Conservation (phyloP, 2,888 invertebrate genomes). For the Epinotia ramella region DNA sequence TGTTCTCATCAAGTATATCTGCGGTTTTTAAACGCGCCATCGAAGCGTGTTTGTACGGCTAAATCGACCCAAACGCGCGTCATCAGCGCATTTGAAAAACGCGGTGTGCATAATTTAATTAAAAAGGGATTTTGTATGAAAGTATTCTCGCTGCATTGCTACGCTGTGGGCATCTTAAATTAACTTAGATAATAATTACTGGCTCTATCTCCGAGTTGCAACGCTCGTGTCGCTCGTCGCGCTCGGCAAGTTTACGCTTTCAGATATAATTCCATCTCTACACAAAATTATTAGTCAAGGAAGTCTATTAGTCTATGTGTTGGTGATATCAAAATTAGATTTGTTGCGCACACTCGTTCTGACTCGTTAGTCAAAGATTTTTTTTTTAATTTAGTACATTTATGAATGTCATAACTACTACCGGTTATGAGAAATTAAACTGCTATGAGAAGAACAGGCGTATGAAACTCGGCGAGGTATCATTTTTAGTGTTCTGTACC, state of each 20-base stretch:
- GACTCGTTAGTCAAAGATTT: no score
- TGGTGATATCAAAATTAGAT: not conserved
- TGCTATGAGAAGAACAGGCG: no score
- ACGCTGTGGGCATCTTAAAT: constrained; percentile 28
- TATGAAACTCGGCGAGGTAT: no score
- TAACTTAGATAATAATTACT: constrained; percentile 40
- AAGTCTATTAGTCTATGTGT: not conserved
- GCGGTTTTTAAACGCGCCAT: no score
- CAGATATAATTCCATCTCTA: not conserved
- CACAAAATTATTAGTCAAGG: not conserved
- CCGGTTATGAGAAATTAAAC: no score
- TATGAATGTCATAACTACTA: no score
- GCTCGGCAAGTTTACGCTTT: constrained; percentile 1
- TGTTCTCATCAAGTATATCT: not conserved
- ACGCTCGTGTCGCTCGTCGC: not conserved
- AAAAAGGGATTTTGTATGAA: not conserved
- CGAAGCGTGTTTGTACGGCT: no score
- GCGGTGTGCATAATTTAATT: not conserved
- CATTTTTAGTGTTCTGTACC: no score
- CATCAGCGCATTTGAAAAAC: not conserved
- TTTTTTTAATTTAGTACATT: no score
- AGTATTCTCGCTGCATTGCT: not conserved
- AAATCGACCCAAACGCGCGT: no score
- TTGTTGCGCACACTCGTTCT: not conserved
- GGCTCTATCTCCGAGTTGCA: constrained; percentile 26